These are phyloP conservation scores for Tetramorium parvispinum DNA, from an alignment of 1,140 invertebrate genomes.

Conservation along the genomic window DNA sequence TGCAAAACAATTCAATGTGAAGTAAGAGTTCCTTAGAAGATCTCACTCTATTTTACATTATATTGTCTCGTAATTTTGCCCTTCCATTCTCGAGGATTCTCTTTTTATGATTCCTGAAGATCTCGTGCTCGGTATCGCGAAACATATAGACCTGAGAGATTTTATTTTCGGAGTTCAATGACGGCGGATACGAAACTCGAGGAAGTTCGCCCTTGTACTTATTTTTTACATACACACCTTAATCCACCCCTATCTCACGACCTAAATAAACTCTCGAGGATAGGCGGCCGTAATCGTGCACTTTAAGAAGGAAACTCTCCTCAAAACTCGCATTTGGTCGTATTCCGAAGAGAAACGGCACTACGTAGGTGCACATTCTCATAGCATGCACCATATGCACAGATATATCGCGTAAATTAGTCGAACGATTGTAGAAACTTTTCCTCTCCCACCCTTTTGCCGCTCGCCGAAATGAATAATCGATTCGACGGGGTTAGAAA, in stretches of 20 bases:
- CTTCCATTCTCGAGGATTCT: constrained; percentile 11
- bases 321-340: background rate
- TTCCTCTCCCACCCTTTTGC: background rate
- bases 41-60: constrained; percentile 4
- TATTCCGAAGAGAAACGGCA: background rate
- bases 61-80: constrained; percentile 18
- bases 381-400: background rate
- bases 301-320: constrained; percentile 2
- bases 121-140: background rate
- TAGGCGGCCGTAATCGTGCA: background rate
- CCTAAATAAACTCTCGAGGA: constrained; percentile 37
- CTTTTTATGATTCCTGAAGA: constrained; percentile 32
- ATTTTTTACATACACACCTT: constrained; percentile 47
- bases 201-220: constrained; percentile 39
- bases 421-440: background rate
- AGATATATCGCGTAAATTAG: constrained; percentile 24
- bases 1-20: constrained; percentile 18
- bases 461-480: background rate
- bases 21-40: background rate
- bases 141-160: constrained; percentile 26
- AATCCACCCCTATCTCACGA: constrained; percentile 27
- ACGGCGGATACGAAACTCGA: constrained; percentile 16
- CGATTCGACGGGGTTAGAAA: background rate
- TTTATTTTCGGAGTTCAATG: constrained; percentile 52
- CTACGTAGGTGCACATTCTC: background rate